Conservation (phyloP, 2,113 vertebrate species). For the Tupaia chinensis region DNA sequence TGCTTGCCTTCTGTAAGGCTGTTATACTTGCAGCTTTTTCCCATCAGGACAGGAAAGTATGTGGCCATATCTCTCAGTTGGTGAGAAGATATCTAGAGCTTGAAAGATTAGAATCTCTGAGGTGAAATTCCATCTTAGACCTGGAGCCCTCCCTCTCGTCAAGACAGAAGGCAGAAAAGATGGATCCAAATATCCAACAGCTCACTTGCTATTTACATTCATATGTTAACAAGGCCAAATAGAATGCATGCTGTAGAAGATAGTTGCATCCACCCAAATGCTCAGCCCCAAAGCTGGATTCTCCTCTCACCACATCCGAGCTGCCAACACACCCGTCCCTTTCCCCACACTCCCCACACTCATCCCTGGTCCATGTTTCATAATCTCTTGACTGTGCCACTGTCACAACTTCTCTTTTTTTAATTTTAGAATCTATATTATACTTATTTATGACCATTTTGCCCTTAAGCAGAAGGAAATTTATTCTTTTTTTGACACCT, state of each 20-base stretch:
- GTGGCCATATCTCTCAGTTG: too few relatives aligned
- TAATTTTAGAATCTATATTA: too few relatives aligned
- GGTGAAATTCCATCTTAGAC: neutral
- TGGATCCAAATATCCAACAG: neutral
- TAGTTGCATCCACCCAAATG: neutral
- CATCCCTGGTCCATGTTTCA: neutral
- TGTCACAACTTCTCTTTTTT: neutral
- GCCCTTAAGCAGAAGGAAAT: too few relatives aligned
- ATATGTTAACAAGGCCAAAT: neutral
- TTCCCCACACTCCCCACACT: neutral
- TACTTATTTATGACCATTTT: too few relatives aligned
- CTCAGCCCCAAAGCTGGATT: neutral
- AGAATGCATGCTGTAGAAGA: neutral
- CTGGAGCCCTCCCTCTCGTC: neutral
- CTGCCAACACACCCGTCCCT: neutral
- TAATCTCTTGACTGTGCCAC: neutral
- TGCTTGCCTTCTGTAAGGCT: neutral
- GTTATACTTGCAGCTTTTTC: too few relatives aligned
- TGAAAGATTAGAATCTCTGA: neutral
- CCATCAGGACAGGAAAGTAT: neutral
- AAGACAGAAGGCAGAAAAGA: neutral
- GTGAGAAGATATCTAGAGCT: neutral
- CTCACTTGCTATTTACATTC: neutral
- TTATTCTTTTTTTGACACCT: too few relatives aligned
- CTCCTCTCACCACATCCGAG: neutral